Percentiles rank a stretch among this genome's conserved stretches.
These are phyloP conservation scores for Paedocypris sp. DNA, from an alignment of 2,113 vertebrate genomes.

Conservation along the genomic window DNA sequence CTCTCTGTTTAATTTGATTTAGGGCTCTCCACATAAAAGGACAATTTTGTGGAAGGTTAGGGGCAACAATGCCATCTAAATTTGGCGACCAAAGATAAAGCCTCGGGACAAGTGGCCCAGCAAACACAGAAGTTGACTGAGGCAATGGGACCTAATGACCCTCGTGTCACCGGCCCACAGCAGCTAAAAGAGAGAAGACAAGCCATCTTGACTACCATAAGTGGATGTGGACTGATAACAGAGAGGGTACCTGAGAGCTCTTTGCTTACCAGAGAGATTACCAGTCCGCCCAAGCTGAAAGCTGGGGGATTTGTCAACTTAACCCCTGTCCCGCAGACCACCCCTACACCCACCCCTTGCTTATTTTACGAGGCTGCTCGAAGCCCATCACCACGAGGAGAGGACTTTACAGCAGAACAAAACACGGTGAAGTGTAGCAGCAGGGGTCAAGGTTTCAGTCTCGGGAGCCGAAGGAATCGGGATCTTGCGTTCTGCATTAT, in stretches of 20 bases:
- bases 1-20: not conserved
- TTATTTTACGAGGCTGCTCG: conserved; percentile 40
- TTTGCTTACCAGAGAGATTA: conserved; percentile 40
- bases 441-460: conserved; percentile 37
- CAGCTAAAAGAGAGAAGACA: conserved; percentile 43
- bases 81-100: conserved; percentile 57
- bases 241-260: conserved; percentile 50
- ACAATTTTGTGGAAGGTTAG: not conserved
- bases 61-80: conserved; percentile 13
- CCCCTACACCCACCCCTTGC: conserved; percentile 25
- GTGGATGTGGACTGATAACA: conserved; percentile 53
- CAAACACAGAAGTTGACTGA: conserved; percentile 48
- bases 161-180: conserved; percentile 47
- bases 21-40: conserved; percentile 1
- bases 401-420: conserved; percentile 33
- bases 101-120: conserved; percentile 51
- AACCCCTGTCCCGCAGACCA: conserved; percentile 18
- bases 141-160: conserved; percentile 56
- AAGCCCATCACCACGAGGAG: conserved; percentile 22
- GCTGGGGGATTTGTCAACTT: conserved; percentile 39
- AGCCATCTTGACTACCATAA: conserved; percentile 56
- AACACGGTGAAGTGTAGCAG: conserved; percentile 23
- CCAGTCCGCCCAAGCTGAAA: conserved; percentile 11
- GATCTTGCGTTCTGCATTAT: not conserved
- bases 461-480: conserved; percentile 24